phyloP scores from a whole-genome alignment of 2,113 vertebrate species.

The Poecilia latipinna region DNA sequence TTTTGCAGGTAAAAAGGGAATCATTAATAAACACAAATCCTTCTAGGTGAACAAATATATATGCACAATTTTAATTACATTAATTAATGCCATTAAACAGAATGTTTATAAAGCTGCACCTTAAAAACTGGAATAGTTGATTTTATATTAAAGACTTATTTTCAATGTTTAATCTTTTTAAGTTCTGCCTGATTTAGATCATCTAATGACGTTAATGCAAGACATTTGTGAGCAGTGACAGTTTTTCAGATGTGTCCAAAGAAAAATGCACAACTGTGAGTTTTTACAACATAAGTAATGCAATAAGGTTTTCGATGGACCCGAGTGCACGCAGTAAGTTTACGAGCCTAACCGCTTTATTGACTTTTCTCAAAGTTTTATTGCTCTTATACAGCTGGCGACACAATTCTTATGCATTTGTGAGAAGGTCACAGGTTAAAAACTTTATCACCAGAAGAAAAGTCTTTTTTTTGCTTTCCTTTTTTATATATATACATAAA shows the following conservation, averaged over 20 bases:
- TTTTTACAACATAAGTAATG: conserved; percentile 41
- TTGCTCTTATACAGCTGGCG: conserved; percentile 49
- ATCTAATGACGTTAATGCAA: neutral
- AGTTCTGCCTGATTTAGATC: conserved; percentile 8
- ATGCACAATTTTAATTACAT: neutral
- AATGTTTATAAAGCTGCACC: neutral
- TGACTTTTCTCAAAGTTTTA: conserved; percentile 58
- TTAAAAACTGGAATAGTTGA: neutral
- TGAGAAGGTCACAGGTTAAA: conserved; percentile 47
- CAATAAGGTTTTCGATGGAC: conserved; percentile 39
- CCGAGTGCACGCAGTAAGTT: conserved; percentile 35
- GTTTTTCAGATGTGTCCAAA: neutral
- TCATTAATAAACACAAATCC: neutral
- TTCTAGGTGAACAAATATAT: neutral
- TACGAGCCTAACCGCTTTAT: conserved; percentile 49
- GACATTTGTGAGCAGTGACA: neutral
- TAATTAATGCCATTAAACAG: neutral
- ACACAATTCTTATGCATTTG: conserved; percentile 68
- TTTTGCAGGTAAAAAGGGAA: neutral
- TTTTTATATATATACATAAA: neutral
- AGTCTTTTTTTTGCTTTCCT: neutral
- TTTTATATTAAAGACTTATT: neutral
- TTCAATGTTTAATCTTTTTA: conserved; percentile 2
- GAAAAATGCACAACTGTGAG: conserved; percentile 6
- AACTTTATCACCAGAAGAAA: conserved; percentile 61